These are phyloP conservation scores for Grallaria varia DNA, from an alignment of 2,113 vertebrate genomes.

Conservation along the genomic window DNA sequence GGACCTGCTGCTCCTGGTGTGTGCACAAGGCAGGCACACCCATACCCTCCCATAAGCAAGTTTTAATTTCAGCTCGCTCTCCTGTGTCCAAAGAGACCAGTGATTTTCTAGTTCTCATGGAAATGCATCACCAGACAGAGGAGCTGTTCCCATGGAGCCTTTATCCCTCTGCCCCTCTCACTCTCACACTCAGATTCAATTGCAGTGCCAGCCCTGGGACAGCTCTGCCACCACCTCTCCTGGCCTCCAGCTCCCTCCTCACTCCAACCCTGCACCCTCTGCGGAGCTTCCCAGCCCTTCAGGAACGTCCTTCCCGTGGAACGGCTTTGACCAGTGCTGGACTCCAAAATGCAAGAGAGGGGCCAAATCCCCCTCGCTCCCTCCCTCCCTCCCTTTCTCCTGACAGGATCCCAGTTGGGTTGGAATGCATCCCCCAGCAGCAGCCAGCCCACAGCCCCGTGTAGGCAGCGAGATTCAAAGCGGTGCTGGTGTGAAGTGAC, in stretches of 20 bases:
- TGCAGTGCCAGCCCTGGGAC: not conserved
- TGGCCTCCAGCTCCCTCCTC: not conserved
- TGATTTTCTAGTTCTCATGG: not conserved
- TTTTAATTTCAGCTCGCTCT: not conserved
- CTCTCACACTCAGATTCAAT: not conserved
- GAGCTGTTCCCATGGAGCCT: not conserved
- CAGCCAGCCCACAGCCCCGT: slow-evolving; percentile 31
- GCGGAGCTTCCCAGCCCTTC: not conserved
- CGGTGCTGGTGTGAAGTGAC: slow-evolving; percentile 9
- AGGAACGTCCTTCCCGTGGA: accelerated
- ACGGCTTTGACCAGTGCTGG: not conserved
- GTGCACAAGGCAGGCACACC: not conserved
- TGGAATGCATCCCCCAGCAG: not conserved
- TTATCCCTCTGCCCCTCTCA: not conserved
- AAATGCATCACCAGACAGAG: not conserved
- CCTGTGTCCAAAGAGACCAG: not conserved
- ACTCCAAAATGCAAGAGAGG: not conserved
- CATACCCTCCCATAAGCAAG: not conserved
- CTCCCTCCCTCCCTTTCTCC: not conserved
- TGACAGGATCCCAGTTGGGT: not conserved
- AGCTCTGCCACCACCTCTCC: not conserved
- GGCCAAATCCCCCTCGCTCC: not conserved
- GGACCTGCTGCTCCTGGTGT: not conserved
- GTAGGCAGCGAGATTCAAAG: slow-evolving; percentile 33
- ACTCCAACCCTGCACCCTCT: not conserved